phyloP scores from a whole-genome alignment of 2,797 vertebrate genomes.

The Tragopan temminckii region DNA sequence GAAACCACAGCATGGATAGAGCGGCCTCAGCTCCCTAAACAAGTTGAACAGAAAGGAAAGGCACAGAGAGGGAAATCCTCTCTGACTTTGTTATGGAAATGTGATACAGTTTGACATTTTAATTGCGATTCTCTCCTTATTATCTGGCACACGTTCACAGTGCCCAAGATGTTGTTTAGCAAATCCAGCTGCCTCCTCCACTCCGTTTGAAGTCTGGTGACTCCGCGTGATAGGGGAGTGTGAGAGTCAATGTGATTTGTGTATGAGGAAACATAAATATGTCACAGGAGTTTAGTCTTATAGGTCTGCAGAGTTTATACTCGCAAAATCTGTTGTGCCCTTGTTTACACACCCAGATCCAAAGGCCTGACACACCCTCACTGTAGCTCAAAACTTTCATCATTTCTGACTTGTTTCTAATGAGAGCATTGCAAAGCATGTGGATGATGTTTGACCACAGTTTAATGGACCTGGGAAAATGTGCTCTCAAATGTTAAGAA shows the following conservation, averaged over 20 bases:
- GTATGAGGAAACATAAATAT: constrained; percentile 81
- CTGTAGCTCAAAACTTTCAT: constrained; percentile 58
- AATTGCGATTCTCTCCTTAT: constrained; percentile 77
- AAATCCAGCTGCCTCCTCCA: constrained; percentile 77
- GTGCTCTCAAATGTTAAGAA: constrained; percentile 45
- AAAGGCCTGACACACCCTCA: constrained; percentile 69
- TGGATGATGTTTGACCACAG: constrained; percentile 73
- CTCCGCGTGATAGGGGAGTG: constrained; percentile 76
- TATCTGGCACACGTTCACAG: constrained; percentile 77
- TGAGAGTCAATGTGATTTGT: constrained; percentile 81
- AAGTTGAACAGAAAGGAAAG: constrained; percentile 67
- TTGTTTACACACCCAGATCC: constrained; percentile 78
- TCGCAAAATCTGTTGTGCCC: constrained; percentile 75
- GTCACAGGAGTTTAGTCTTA: constrained; percentile 81
- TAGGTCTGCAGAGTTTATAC: constrained; percentile 79
- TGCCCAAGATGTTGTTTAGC: constrained; percentile 78
- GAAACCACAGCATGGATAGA: constrained; percentile 60
- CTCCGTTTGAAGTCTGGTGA: constrained; percentile 73
- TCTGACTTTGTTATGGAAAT: constrained; percentile 80
- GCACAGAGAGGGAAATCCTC: constrained; percentile 76
- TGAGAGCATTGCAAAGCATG: constrained; percentile 53
- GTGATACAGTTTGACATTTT: constrained; percentile 80
- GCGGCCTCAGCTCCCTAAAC: constrained; percentile 63
- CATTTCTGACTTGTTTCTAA: constrained; percentile 51
- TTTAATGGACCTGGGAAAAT: constrained; percentile 63